Base-by-base conservation (phyloP, 1,140 invertebrate genomes). In the Solenopsis invicta region DNA sequence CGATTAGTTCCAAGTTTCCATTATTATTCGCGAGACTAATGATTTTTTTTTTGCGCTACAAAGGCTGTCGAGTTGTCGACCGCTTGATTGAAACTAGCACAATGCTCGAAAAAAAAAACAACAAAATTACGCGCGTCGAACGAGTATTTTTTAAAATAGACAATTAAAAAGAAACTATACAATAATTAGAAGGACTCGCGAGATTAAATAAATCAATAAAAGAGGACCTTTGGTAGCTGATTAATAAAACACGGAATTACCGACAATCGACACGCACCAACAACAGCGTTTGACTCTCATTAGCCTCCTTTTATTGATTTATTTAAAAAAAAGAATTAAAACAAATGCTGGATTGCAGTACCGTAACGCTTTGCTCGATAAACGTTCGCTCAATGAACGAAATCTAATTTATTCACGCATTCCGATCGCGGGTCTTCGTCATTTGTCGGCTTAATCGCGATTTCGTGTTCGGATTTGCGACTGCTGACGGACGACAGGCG, bases 391-490 rank as follows among this genome's bases (percentile, higher is more conserved):
- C 45, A 37, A 24, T 18, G 8, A 16, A 10, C 10, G 34, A 24
- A 78, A 64, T 77, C 18, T 77, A 34, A 54, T 48, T 78, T 48
- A 48, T 66, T 45, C 54, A 45, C 4, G 13, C 18, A 6, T 45
- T 41, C 13, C 24, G 13, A 29, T 50, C 61, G 8, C 29, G 29
- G 18, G 6, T 18, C 34, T 18, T 52, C 24, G 29, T 29, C 34
- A 41, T 81, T 56, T 56, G 41, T 9, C 37, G 45, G 69, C 13
- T 75, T 85, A 85, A 84, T 75, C 71, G 71, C 81, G 45, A 50
- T 48, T 24, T 84, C 52, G 56, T 71, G 64, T 64, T 34, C 18
- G 45, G 66, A 71, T 71, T 24, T 12, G 24, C 41, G 75, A 78
- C 41, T 34, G 21, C 34, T 5, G 34, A 69, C 62, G 18, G 34